A percentile compares a stretch with the other conserved stretches of the same genome.
Evolutionary conservation across 2,797 vertebrate species (phyloP).

Genomic region (Pogonophryne albipinna): DNA sequence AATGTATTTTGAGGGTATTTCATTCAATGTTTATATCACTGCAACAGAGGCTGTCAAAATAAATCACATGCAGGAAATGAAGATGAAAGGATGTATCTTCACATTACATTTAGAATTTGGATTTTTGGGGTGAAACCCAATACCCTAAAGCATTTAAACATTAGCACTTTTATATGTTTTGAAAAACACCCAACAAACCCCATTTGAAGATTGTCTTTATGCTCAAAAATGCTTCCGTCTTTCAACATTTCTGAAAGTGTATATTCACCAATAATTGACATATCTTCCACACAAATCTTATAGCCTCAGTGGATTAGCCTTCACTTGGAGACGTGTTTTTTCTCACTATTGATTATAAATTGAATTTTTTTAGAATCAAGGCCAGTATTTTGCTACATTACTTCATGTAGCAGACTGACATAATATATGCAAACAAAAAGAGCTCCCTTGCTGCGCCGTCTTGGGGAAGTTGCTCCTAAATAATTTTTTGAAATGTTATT

Average conservation of each 20-base stretch:
- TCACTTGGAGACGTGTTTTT: not conserved
- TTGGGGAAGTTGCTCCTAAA: not conserved
- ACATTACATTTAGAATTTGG: constrained; percentile 4
- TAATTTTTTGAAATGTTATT: constrained; percentile 11
- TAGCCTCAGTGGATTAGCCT: not conserved
- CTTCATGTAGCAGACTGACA: not conserved
- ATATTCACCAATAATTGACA: not conserved
- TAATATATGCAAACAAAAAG: constrained; percentile 10
- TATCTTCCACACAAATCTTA: not conserved
- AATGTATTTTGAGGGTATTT: constrained; percentile 44
- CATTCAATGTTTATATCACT: constrained; percentile 36
- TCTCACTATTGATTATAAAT: constrained; percentile 15
- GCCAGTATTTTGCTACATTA: not conserved
- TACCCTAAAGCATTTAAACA: not conserved
- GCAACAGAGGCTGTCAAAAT: constrained; percentile 35
- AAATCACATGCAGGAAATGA: constrained; percentile 19
- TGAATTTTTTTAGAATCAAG: constrained; percentile 1
- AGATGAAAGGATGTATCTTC: not conserved
- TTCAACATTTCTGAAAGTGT: not conserved
- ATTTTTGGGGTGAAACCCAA: too few relatives aligned
- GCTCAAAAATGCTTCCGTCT: constrained; percentile 2
- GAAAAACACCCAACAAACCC: not conserved
- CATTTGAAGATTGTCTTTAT: constrained; percentile 12
- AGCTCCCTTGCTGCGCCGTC: not conserved
- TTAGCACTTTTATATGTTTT: not conserved